Evolutionary conservation across 1,140 invertebrate species (phyloP).

Genomic region (Pseudomyrmex flavicornis): DNA sequence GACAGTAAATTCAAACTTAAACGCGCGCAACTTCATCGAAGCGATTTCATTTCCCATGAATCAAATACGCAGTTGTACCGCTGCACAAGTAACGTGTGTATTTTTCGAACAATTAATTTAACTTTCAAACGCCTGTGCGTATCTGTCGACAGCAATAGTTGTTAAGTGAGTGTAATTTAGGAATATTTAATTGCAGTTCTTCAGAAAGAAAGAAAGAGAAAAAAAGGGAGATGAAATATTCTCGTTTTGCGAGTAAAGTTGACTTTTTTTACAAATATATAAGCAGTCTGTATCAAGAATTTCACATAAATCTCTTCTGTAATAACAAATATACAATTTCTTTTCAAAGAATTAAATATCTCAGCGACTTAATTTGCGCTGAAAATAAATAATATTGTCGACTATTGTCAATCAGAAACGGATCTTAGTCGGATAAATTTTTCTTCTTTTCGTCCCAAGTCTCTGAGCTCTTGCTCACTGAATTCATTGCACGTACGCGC

Average conservation of each 20-base stretch:
- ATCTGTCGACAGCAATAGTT: not conserved
- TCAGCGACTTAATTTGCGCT: slow-evolving; percentile 22
- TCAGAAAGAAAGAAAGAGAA: slow-evolving; percentile 18
- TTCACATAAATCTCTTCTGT: slow-evolving; percentile 3
- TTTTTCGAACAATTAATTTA: slow-evolving; percentile 36
- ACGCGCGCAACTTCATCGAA: slow-evolving; percentile 35
- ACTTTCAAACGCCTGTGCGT: not conserved
- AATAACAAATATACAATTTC: slow-evolving; percentile 11
- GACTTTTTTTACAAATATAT: not conserved
- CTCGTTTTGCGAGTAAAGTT: too few species aligned
- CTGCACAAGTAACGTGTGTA: not conserved
- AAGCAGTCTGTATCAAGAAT: not conserved
- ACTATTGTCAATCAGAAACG: not conserved
- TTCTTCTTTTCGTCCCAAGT: not conserved
- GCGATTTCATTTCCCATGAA: slow-evolving; percentile 24
- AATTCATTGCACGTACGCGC: not conserved
- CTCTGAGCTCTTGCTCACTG: not conserved
- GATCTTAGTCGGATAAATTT: not conserved
- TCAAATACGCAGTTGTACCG: not conserved
- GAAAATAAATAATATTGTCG: slow-evolving; percentile 7
- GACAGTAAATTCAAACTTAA: slow-evolving; percentile 42
- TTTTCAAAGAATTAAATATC: slow-evolving; percentile 37
- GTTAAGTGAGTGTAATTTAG: slow-evolving; percentile 5
- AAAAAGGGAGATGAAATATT: not conserved
- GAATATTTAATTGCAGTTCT: not conserved